phyloP scores from a whole-genome alignment of 2,113 vertebrate genomes.

The Fulmarus glacialis region DNA sequence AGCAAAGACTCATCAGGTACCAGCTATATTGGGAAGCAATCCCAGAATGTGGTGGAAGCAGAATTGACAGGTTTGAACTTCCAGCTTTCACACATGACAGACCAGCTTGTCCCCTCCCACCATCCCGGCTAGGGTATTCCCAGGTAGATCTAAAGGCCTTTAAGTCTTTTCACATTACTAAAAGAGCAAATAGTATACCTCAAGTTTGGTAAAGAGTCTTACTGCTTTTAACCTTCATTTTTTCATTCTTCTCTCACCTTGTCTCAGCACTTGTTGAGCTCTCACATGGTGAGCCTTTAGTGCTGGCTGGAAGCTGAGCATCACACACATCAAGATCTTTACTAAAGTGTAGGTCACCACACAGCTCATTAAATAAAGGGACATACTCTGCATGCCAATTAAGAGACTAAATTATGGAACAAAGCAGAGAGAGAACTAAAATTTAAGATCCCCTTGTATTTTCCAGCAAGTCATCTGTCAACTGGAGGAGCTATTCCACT shows the following conservation, averaged over 20 bases:
- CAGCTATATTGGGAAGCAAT: neutral
- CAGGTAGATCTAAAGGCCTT: neutral
- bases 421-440: constrained; percentile 28
- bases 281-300: neutral
- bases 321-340: neutral
- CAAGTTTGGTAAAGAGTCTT: neutral
- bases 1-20: neutral
- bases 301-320: neutral
- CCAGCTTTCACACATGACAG: neutral
- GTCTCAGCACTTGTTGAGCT: neutral
- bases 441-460: constrained; percentile 45
- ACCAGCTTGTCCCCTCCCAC: neutral
- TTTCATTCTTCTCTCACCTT: neutral
- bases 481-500: neutral
- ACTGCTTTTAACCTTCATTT: neutral
- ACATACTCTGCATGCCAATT: constrained; percentile 30
- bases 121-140: neutral
- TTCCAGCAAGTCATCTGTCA: constrained; percentile 47
- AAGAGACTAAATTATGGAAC: constrained; percentile 41
- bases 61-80: neutral
- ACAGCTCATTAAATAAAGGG: constrained; percentile 24
- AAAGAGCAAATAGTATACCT: neutral
- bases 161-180: neutral
- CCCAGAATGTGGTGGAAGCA: neutral
- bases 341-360: constrained; percentile 37